Conservation (phyloP, 2,888 invertebrate species). For the Odontomyia ornata region DNA sequence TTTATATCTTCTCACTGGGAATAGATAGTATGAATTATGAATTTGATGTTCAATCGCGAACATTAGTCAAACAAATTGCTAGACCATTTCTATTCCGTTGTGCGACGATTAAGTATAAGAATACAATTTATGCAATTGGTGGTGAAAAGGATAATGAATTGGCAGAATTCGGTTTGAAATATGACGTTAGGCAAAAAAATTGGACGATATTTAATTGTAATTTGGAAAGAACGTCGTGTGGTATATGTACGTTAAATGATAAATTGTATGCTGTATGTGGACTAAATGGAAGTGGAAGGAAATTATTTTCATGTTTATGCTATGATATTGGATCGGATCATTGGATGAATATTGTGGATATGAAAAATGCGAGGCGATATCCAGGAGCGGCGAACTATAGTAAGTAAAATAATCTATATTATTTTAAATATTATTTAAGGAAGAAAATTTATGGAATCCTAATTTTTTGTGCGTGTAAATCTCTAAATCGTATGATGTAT, state of each 20-base stretch:
- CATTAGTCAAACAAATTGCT: background rate
- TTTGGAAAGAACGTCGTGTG: slow-evolving; percentile 22
- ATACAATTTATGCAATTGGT: slow-evolving; percentile 16
- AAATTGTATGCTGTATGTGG: slow-evolving; percentile 31
- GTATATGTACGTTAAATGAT: slow-evolving; percentile 20
- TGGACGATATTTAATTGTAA: slow-evolving; percentile 12
- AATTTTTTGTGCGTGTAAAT: background rate
- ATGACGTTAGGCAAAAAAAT: background rate
- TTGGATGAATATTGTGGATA: slow-evolving; percentile 28
- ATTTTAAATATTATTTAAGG: no score
- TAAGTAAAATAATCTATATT: no score
- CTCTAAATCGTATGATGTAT: background rate
- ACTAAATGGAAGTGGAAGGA: slow-evolving; percentile 25
- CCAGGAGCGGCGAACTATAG: slow-evolving; percentile 17
- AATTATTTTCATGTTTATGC: slow-evolving; percentile 22
- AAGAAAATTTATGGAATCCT: no score
- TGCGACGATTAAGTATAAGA: slow-evolving; percentile 22
- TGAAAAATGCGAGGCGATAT: slow-evolving; percentile 25
- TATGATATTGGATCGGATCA: slow-evolving; percentile 13
- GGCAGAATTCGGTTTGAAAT: slow-evolving; percentile 14
- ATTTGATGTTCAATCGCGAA: slow-evolving; percentile 16
- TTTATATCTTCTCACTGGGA: slow-evolving; percentile 25
- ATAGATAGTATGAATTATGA: slow-evolving; percentile 23
- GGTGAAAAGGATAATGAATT: slow-evolving; percentile 26
- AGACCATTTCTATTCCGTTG: slow-evolving; percentile 18